Evolutionary conservation across 1,140 invertebrate genomes (phyloP).

Genomic region (Drosophila grimshawi): DNA sequence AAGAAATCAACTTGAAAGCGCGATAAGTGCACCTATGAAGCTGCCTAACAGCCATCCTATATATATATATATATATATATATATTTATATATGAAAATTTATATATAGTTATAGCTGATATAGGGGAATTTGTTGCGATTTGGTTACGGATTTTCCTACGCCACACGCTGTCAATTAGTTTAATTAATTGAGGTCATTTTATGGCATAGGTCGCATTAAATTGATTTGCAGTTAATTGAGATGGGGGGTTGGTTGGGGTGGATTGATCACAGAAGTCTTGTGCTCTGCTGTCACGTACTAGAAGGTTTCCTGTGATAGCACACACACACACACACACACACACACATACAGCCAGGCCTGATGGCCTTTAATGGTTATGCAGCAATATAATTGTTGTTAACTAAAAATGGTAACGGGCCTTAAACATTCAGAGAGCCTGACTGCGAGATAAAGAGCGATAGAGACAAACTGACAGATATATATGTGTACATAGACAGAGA

Average conservation of each 20-base stretch:
- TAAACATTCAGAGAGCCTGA: slow-evolving; percentile 38
- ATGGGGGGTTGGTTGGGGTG: neutral
- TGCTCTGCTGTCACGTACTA: slow-evolving; percentile 52
- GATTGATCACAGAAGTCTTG: neutral
- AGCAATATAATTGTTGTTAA: slow-evolving; percentile 71
- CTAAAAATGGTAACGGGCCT: slow-evolving; percentile 70
- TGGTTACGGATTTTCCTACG: slow-evolving; percentile 16
- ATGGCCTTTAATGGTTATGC: slow-evolving; percentile 62
- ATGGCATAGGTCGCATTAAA: slow-evolving; percentile 60
- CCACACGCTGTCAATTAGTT: slow-evolving; percentile 69
- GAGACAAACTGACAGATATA: slow-evolving; percentile 16
- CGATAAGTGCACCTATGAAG: slow-evolving; percentile 65
- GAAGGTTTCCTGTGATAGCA: slow-evolving; percentile 62
- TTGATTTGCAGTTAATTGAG: slow-evolving; percentile 60
- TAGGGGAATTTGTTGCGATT: slow-evolving; percentile 21
- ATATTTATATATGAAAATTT: neutral
- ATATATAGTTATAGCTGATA: neutral
- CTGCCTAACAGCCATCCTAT: slow-evolving; percentile 38
- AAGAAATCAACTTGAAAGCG: slow-evolving; percentile 60
- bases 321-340: neutral
- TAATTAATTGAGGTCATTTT: slow-evolving; percentile 75
- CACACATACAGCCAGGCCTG: slow-evolving; percentile 2
- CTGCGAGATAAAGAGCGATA: slow-evolving; percentile 7
- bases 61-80: neutral
- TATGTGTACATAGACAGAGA: neutral